Evolutionary conservation across 1,140 invertebrate genomes (phyloP).

Genomic region (Hetaerina americana): DNA sequence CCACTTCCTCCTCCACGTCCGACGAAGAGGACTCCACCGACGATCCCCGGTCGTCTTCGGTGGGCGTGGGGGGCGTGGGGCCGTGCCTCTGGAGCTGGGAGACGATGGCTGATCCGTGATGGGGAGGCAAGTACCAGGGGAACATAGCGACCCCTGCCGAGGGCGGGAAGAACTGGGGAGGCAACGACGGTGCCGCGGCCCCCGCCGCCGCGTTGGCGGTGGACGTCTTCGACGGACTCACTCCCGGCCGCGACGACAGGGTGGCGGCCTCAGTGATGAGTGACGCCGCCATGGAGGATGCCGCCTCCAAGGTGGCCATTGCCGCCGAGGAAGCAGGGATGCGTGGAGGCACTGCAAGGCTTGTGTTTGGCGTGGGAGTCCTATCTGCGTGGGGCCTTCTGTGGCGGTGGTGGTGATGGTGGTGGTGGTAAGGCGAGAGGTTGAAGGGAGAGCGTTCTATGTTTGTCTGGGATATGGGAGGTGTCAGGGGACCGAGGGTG

Average conservation of each 20-base stretch:
- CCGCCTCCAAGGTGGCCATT: constrained; percentile 34
- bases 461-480: background rate
- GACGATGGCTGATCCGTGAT: background rate
- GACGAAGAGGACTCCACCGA: background rate
- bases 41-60: background rate
- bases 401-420: background rate
- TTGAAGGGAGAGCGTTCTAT: background rate
- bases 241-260: background rate
- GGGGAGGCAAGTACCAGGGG: constrained; percentile 8
- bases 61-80: background rate
- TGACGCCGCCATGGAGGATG: constrained; percentile 44
- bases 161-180: constrained; percentile 9
- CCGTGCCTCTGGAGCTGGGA: background rate
- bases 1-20: background rate
- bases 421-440: background rate
- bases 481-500: background rate
- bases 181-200: constrained; percentile 10
- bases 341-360: background rate
- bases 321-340: constrained; percentile 5
- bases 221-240: background rate
- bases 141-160: constrained; percentile 7
- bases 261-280: constrained; percentile 45
- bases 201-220: constrained; percentile 26
- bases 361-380: background rate
- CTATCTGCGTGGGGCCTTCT: background rate